Base-by-base conservation (phyloP, 2,113 vertebrate genomes). In the Theropithecus gelada region DNA sequence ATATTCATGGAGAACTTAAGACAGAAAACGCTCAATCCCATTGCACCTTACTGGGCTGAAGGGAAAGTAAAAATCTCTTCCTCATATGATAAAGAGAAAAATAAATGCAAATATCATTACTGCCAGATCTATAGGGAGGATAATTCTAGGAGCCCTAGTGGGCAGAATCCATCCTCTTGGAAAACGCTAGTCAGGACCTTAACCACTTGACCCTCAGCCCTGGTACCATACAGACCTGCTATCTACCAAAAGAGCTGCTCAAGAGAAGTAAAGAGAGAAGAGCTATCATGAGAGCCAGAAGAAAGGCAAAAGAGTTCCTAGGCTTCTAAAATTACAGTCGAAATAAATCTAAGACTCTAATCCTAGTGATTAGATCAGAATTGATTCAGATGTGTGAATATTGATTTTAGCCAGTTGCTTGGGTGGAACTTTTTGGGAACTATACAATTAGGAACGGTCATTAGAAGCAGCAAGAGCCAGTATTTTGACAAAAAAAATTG, bases 51-150 rank as follows among this genome's bases (percentile, higher is more conserved):
- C 48, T 25, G 6, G 40, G 8, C 59, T 73, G 64, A 88, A 88
- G 81, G 40, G 25, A 25, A 81, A 40, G 64, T 76, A 61, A 94
- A 72, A 72, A 11, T 18, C 76, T 72, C 18, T 64, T 76, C 14
- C 38, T 94, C 35, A 4, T 18, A 17, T 35, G 18, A 48, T 48
- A 88, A 38, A 50, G 8, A 88, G 70, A 48, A 70, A 30, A 80
- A 81, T 61, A 80, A n/a, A 59, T 94, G 64, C 50, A 88, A 81
- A 81, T 88, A 85, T 48, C 85, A 73, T 81, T 88, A 40, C 52
- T 81, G 76, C 35, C 52, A 81, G 23, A 59, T 70, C 12, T 64
- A 50, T 16, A 88, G 52, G 64, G 75, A 88, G 25, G 10, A 11
- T 32, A 38, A n/a, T 81, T 48, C 40, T 72, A 45, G 18, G 8